Evolutionary conservation across 37 sponge, comb jelly and placozoan genomes (phyloP).

Genomic region (Petrosia ficiformis): DNA sequence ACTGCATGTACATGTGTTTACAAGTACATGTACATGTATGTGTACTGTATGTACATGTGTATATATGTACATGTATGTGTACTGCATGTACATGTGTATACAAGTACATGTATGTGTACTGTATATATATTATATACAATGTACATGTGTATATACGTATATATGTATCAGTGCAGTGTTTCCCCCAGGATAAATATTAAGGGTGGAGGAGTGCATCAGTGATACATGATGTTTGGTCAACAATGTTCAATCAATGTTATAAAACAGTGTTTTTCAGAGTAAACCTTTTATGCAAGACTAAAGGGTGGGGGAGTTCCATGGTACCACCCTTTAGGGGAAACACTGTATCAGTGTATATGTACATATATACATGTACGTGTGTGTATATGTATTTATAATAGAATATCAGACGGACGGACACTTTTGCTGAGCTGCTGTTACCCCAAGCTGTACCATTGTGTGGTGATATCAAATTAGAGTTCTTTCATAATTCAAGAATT

Average conservation of each 20-base stretch:
- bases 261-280: too few species aligned
- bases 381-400: too few species aligned
- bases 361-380: too few species aligned
- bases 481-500: conserved; percentile 63
- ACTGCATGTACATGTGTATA: conserved; percentile 11
- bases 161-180: not conserved
- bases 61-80: conserved; percentile 2
- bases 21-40: not conserved
- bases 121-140: too few species aligned
- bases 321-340: too few species aligned
- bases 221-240: too few species aligned
- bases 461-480: conserved; percentile 94
- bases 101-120: not conserved
- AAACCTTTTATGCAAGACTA: too few species aligned
- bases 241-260: too few species aligned
- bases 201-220: too few species aligned
- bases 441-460: conserved; percentile 75
- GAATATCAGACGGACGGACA: conserved; percentile 52
- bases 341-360: too few species aligned
- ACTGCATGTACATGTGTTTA: too few species aligned
- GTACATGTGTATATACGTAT: conserved; percentile 1
- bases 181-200: conserved; percentile 38
- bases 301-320: too few species aligned
- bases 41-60: conserved; percentile 1
- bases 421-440: conserved; percentile 61